Evolutionary conservation across 2,113 vertebrate species (phyloP).

Genomic region (Zosterops pallidus): DNA sequence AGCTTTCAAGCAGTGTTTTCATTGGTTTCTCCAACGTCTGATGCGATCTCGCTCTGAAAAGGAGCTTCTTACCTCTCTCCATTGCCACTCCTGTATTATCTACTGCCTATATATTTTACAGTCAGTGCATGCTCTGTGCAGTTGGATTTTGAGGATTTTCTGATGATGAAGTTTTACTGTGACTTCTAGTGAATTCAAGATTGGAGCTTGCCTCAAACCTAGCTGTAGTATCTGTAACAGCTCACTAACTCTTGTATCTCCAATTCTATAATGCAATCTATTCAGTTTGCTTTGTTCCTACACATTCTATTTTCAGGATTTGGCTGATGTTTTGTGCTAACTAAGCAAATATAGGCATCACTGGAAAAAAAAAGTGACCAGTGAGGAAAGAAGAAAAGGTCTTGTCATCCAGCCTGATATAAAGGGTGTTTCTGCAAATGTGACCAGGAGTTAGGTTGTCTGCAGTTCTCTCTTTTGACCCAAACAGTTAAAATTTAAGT

Average conservation of each 20-base stretch:
- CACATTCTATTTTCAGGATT: not conserved
- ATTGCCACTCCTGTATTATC: not conserved
- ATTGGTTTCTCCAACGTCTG: not conserved
- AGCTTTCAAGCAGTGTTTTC: not conserved
- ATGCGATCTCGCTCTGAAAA: not conserved
- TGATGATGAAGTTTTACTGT: not conserved
- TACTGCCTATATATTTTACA: not conserved
- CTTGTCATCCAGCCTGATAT: not conserved
- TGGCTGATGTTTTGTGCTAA: not conserved
- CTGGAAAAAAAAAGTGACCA: not conserved
- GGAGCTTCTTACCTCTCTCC: not conserved
- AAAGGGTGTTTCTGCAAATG: not conserved
- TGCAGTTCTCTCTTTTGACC: not conserved
- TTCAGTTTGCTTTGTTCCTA: not conserved
- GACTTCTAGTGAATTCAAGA: not conserved
- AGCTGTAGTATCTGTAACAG: not conserved
- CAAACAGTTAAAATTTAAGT: not conserved
- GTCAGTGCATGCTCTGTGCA: not conserved
- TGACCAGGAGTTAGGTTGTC: not conserved
- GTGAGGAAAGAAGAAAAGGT: not conserved
- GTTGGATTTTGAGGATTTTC: not conserved
- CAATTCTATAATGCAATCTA: not conserved
- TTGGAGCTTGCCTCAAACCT: not conserved
- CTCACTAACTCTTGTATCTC: not conserved
- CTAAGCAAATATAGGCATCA: not conserved